Conservation (phyloP, 2,888 invertebrate genomes). For the Drosophila mercatorum region DNA sequence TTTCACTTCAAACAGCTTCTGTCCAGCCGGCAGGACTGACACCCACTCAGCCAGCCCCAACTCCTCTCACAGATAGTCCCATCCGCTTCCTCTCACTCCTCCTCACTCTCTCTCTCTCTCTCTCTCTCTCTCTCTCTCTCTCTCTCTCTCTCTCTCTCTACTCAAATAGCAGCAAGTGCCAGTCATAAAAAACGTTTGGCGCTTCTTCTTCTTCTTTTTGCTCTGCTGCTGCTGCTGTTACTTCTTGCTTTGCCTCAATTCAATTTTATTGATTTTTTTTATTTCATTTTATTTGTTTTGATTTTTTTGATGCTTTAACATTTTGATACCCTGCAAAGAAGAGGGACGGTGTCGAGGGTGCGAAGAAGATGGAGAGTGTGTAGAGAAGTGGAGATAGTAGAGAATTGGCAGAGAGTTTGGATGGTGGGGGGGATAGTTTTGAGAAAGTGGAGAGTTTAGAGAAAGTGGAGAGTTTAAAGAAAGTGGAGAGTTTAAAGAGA, state of each 20-base stretch:
- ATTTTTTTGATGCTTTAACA: constrained; percentile 17
- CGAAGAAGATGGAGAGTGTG: not conserved
- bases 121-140: not conserved
- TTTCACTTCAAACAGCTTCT: constrained; percentile 39
- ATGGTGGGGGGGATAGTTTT: no score
- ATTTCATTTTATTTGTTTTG: constrained; percentile 25
- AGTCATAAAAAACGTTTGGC: constrained; percentile 70
- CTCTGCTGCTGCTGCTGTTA: not conserved
- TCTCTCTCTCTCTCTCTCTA: not conserved
- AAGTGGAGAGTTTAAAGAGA: no score
- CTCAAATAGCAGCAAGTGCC: constrained; percentile 43
- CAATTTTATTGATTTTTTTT: constrained; percentile 77
- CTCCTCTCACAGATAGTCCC: not conserved
- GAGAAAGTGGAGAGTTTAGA: not conserved
- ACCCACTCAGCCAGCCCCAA: not conserved
- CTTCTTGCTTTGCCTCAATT: constrained; percentile 52
- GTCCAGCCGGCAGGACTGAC: not conserved
- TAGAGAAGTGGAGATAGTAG: not conserved
- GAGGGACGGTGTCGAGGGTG: not conserved
- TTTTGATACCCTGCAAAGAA: constrained; percentile 39
- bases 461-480: not conserved
- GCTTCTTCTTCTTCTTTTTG: constrained; percentile 14
- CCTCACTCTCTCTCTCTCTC: not conserved
- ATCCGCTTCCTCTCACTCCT: not conserved
- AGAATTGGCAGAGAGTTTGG: not conserved